A percentile compares a stretch with the other conserved stretches of the same genome.
Evolutionary conservation across 2,113 vertebrate species (phyloP).

Genomic region (Indicator maculatus): DNA sequence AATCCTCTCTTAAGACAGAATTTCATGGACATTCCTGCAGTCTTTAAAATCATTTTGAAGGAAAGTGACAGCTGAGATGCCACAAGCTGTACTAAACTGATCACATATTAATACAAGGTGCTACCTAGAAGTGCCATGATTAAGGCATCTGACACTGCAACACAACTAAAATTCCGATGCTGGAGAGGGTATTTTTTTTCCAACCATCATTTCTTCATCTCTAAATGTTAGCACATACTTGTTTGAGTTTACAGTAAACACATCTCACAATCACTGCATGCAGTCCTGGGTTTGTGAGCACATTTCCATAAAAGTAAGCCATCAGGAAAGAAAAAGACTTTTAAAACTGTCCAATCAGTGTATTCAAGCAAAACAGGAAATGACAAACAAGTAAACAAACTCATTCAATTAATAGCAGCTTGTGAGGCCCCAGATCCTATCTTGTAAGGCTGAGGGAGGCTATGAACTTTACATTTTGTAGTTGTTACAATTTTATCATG

Average conservation of each 20-base stretch:
- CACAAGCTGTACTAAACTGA: background rate
- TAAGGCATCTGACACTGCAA: background rate
- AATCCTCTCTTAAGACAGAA: background rate
- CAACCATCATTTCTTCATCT: background rate
- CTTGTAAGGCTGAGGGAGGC: background rate
- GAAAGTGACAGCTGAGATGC: background rate
- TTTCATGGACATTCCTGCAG: background rate
- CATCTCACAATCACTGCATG: background rate
- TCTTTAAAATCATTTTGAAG: background rate
- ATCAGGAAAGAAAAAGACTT: background rate
- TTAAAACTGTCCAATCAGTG: background rate
- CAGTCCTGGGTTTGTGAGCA: background rate
- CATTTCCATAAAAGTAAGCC: background rate
- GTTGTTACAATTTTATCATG: background rate
- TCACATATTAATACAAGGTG: background rate
- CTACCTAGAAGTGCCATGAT: background rate
- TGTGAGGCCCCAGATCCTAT: background rate
- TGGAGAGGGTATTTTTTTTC: background rate
- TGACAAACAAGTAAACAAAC: background rate
- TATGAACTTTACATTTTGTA: rapidly evolving
- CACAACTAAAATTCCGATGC: background rate
- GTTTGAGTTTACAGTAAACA: background rate
- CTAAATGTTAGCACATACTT: background rate
- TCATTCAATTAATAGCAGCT: background rate
- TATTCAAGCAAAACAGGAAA: background rate